Evolutionary conservation across 2,113 vertebrate genomes (phyloP), one percentile per base, ranked within the genome.

Genomic region (Pachycephala philippinensis): DNA sequence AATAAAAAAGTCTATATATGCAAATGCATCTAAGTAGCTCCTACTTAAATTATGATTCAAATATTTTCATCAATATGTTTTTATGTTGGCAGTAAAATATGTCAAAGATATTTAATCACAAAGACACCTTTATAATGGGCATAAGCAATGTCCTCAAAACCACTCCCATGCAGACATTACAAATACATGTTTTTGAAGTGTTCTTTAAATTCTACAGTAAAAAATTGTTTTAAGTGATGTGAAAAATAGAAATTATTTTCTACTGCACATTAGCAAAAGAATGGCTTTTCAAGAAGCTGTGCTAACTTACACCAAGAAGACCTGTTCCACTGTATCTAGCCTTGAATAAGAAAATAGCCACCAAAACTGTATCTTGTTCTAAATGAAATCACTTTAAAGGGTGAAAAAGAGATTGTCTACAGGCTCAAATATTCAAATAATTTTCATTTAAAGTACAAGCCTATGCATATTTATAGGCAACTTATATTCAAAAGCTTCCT

Each of bases 111-210:
- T 61, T 79, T 79, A 85, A 40, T 54, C 12, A 69, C 21, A 54
- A 54, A 47, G 37, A 7, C 10, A 35, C 1, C 6, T 54, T 82
- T 64, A 40, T 77, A 79, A 69, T 6, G 3, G 20, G 3, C 5
- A 28, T 44, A 53, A 86, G 2, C 20, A 47, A 37, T 37, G 9
- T 33, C 28, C 17, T 90, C 28, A 76, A 49, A 69, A 61, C 2
- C 7, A 69, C 13, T 6, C 5, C 1, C 37, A 22, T 21, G 4
- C 4, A 50, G 13, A 49, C 2, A 16, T 66, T 75, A 40, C 1
- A 87, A 57, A 79, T 69, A 23, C 1, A 31, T 33, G 3, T 61
- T 90, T 87, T n/a, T 77, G 10, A 80, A 61, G 23, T 53, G 3
- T 79, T 68, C 37, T 68, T 88, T 54, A 74, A 86, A 66, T 42